Base-by-base conservation (phyloP, 1,140 invertebrate species). In the Grapholita molesta region DNA sequence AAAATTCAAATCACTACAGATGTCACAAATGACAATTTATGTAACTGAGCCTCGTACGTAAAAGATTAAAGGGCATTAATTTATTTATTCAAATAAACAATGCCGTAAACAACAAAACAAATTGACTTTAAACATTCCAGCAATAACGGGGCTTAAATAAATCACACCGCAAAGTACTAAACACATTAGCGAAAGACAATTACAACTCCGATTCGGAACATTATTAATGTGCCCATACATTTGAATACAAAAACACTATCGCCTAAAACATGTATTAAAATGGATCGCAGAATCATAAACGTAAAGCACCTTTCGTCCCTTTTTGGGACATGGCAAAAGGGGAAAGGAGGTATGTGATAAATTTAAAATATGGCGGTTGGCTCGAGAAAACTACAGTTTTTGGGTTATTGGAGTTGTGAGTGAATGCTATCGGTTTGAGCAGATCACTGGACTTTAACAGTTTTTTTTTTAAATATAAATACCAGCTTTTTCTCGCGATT, bases 181-280 rank as follows among this genome's bases (percentile, higher is more conserved):
- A 30, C 55, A 61, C 55, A 61, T 61, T 61, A 61, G 55, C 55
- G 32, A 28, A 30, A 61, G 55, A 30, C 55, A 61, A 61, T 61
- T 61, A 61, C 25, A 28, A 21, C 12, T 15, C 28, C 12, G 11
- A 57, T 30, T 61, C 55, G 7, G 55, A 61, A 30, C 55, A 30
- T 30, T 61, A 61, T 61, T 61, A 61, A 61, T 61, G 55, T 28
- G 12, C 24, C 55, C 28, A 18, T 61, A 61, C n/a, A 30, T 61
- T 61, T 30, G 25, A 30, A 61, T 61, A 61, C 55, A 61, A 61
- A 30, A 32, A n/a, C 28, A 61, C 55, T 61, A 30, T 30, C 25
- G 55, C 24, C 24, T 30, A 61, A 61, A 61, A 61, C 55, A 61
- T 30, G 55, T 61, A 61, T 61, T 61, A 61, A 61, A 30, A n/a